Conservation (phyloP, 2,113 vertebrate genomes). For the Mastomys natalensis region DNA sequence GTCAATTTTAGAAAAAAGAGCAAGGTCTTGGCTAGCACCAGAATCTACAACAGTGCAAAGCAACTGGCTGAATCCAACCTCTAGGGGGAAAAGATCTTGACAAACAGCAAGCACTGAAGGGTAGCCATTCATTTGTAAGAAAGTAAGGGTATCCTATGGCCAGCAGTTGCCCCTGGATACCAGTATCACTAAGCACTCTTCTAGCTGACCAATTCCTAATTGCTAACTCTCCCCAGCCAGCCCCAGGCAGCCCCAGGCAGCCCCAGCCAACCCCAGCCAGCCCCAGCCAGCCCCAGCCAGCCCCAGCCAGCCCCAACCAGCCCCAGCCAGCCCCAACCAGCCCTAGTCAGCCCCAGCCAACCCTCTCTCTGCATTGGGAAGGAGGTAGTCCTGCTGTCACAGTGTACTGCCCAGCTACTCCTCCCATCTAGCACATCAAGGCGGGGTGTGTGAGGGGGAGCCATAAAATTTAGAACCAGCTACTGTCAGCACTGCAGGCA, state of each 20-base stretch:
- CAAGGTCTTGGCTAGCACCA: conserved; percentile 16
- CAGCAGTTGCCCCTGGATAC: conserved; percentile 52
- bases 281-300: not conserved
- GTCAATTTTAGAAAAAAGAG: conserved; percentile 41
- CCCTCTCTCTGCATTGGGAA: conserved; percentile 22
- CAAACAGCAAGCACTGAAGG: not conserved
- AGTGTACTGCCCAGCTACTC: conserved; percentile 50
- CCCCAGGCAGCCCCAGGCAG: too few relatives aligned
- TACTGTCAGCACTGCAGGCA: conserved; percentile 60
- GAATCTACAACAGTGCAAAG: conserved; percentile 38
- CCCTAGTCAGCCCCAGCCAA: not conserved
- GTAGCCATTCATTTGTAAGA: conserved; percentile 37
- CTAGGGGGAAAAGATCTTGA: conserved; percentile 4
- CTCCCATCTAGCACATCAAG: conserved; percentile 24
- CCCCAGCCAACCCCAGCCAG: too few relatives aligned
- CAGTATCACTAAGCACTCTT: conserved; percentile 32
- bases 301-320: too few relatives aligned
- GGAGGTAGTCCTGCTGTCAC: conserved; percentile 7
- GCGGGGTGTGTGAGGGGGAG: not conserved
- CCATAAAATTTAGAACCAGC: conserved; percentile 63
- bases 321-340: not conserved
- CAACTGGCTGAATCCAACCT: conserved; percentile 57
- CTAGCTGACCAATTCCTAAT: conserved; percentile 58
- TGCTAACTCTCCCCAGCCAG: conserved; percentile 26
- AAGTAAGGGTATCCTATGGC: not conserved